These are phyloP conservation scores for Dryococelus australis DNA, from an alignment of 2,888 invertebrate species.

Conservation along the genomic window DNA sequence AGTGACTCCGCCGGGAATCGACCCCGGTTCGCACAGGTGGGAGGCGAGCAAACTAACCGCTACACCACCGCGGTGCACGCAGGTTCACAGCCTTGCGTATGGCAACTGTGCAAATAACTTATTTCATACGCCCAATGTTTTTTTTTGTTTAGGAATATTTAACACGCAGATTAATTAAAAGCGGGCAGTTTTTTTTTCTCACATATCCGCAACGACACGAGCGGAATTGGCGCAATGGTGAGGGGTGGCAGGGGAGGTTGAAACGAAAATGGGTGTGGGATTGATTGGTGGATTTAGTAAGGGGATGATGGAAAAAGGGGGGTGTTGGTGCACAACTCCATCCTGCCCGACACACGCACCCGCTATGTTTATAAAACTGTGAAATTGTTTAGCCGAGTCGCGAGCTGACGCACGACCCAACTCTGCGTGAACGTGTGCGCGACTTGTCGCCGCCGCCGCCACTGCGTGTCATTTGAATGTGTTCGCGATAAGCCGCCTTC, in stretches of 20 bases:
- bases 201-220: background rate
- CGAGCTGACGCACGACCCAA: background rate
- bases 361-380: background rate
- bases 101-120: too few species aligned
- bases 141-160: too few species aligned
- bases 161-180: background rate
- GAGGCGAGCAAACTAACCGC: too few species aligned
- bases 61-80: too few species aligned
- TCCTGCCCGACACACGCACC: background rate
- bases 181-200: background rate
- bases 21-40: too few species aligned
- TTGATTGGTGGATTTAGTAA: slow-evolving; percentile 36
- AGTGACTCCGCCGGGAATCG: too few species aligned
- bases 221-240: background rate
- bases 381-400: background rate
- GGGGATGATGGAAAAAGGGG: slow-evolving; percentile 43
- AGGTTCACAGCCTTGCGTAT: too few species aligned
- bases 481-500: background rate
- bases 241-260: slow-evolving; percentile 33
- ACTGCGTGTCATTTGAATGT: background rate
- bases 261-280: slow-evolving; percentile 39
- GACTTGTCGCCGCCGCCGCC: slow-evolving; percentile 16
- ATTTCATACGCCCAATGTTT: too few species aligned
- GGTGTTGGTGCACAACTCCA: slow-evolving; percentile 38
- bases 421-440: slow-evolving; percentile 42